phyloP scores from a whole-genome alignment of 2,888 invertebrate genomes.

The Drosophila mimica region DNA sequence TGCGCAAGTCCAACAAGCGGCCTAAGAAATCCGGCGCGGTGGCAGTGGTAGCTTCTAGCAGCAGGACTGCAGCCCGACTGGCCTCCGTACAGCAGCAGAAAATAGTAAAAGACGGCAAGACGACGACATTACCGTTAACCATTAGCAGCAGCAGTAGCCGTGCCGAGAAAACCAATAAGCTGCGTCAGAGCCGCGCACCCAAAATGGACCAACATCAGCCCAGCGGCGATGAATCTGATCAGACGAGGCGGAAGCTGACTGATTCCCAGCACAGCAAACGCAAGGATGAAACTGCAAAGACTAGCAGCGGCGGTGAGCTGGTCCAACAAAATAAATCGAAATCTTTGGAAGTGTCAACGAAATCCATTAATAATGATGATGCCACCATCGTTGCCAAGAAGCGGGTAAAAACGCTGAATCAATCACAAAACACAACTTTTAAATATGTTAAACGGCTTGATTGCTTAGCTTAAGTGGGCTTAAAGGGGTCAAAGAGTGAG shows the following conservation, averaged over 20 bases:
- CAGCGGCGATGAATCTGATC: constrained; percentile 38
- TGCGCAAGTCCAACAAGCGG: constrained; percentile 1
- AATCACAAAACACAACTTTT: constrained; percentile 22
- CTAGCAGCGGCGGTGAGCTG: constrained; percentile 6
- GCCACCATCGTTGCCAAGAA: constrained; percentile 41
- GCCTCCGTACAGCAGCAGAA: constrained; percentile 32
- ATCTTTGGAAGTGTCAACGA: not conserved
- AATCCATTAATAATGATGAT: constrained; percentile 3
- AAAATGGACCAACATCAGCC: constrained; percentile 41
- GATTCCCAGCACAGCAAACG: constrained; percentile 44
- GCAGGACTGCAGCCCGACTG: constrained; percentile 34
- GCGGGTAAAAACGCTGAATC: constrained; percentile 55
- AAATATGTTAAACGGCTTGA: constrained; percentile 17
- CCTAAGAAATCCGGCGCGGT: constrained; percentile 15
- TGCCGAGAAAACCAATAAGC: constrained; percentile 5
- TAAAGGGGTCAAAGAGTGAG: not conserved
- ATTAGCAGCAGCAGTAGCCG: not conserved
- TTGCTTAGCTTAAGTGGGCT: not conserved
- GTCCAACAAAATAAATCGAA: constrained; percentile 2
- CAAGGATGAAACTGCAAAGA: not conserved
- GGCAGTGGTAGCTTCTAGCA: not conserved
- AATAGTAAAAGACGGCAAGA: not conserved
- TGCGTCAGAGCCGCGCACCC: not conserved
- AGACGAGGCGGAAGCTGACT: constrained; percentile 18
- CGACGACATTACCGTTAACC: not conserved